phyloP scores from a whole-genome alignment of 1,140 invertebrate species.

The Cydia amplana region DNA sequence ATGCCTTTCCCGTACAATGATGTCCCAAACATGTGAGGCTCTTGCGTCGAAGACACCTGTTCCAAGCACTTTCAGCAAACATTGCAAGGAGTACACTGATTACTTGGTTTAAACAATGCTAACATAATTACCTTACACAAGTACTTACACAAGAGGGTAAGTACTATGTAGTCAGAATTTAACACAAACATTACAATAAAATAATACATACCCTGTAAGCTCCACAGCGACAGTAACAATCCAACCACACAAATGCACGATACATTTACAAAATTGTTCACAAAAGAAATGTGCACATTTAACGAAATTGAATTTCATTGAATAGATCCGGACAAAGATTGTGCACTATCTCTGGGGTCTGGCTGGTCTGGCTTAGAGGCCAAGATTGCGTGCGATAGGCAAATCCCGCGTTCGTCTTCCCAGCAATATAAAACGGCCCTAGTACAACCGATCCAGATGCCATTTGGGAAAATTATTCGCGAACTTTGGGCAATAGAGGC shows the following conservation, averaged over 20 bases:
- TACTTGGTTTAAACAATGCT: too few relatives aligned
- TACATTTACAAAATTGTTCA: slow-evolving; percentile 30
- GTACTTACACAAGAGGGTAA: too few relatives aligned
- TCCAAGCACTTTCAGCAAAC: too few relatives aligned
- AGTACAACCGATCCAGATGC: slow-evolving; percentile 38
- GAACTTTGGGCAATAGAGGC: slow-evolving; percentile 15
- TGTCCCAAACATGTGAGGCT: too few relatives aligned
- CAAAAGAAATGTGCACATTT: slow-evolving; percentile 34
- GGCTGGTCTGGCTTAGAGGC: slow-evolving; percentile 59
- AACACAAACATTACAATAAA: neutral
- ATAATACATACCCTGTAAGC: neutral
- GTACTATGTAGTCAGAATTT: too few relatives aligned
- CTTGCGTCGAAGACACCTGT: too few relatives aligned
- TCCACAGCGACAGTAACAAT: neutral
- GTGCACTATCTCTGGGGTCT: slow-evolving; percentile 47
- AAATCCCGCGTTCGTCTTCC: slow-evolving; percentile 54
- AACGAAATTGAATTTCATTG: slow-evolving; percentile 63
- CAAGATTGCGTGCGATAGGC: slow-evolving; percentile 59
- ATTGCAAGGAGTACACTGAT: too few relatives aligned
- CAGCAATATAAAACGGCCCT: slow-evolving; percentile 47
- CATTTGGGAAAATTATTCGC: slow-evolving; percentile 31
- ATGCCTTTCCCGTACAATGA: too few relatives aligned
- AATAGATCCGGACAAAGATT: slow-evolving; percentile 62
- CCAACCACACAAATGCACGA: slow-evolving; percentile 15
- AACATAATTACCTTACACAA: too few relatives aligned